Percentiles rank a stretch among this genome's conserved stretches.
Evolutionary conservation across 2,888 invertebrate genomes (phyloP).

Genomic region (Euplexia lucipara): DNA sequence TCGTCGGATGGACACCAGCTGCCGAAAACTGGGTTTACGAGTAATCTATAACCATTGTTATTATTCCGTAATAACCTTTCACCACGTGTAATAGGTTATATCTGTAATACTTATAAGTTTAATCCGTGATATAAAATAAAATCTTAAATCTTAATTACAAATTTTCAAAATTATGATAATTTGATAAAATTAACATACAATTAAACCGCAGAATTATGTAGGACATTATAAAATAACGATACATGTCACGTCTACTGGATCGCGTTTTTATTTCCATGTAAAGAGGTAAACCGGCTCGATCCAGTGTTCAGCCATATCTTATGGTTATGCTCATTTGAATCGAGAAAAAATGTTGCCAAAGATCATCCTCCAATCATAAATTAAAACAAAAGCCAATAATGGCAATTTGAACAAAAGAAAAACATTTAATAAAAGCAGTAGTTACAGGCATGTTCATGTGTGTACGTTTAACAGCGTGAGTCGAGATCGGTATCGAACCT

Average conservation of each 20-base stretch:
- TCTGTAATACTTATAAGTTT: constrained; percentile 44
- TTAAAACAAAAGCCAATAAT: constrained; percentile 64
- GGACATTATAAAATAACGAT: constrained; percentile 29
- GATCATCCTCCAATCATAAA: constrained; percentile 43
- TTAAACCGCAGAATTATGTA: constrained; percentile 36
- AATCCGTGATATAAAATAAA: constrained; percentile 46
- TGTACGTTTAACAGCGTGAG: constrained; percentile 75
- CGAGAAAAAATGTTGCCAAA: constrained; percentile 33
- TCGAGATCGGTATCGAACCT: constrained; percentile 80
- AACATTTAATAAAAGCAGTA: constrained; percentile 75
- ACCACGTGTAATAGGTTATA: constrained; percentile 59
- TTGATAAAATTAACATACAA: constrained; percentile 33
- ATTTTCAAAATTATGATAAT: constrained; percentile 45
- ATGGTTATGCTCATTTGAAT: too few relatives aligned
- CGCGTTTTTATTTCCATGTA: constrained; percentile 35
- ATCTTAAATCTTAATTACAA: too few relatives aligned
- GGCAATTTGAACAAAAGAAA: constrained; percentile 61
- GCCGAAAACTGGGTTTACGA: constrained; percentile 98
- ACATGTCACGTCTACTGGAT: constrained; percentile 33
- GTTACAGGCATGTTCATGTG: constrained; percentile 79
- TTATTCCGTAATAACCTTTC: constrained; percentile 55
- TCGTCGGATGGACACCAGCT: constrained; percentile 96
- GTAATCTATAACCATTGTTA: constrained; percentile 79
- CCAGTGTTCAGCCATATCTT: constrained; percentile 30
- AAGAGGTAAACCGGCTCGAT: constrained; percentile 40